phyloP scores from a whole-genome alignment of 2,888 invertebrate genomes.

The Belgica antarctica region DNA sequence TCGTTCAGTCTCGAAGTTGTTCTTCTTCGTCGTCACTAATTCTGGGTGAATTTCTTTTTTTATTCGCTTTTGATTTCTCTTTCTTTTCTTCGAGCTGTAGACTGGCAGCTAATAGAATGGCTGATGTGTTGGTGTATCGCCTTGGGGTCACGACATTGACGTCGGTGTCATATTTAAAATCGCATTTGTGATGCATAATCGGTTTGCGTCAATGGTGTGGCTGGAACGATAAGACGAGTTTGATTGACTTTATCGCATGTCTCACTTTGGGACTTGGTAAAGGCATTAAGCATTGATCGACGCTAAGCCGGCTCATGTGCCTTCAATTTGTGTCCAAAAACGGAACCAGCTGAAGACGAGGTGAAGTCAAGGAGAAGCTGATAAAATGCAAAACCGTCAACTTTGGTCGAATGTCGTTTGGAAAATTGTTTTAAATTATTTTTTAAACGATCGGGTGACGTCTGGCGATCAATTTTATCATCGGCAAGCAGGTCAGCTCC shows the following conservation, averaged over 20 bases:
- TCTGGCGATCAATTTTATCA: no score
- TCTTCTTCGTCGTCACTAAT: background rate
- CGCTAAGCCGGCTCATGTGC: background rate
- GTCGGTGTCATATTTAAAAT: background rate
- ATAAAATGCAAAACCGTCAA: no score
- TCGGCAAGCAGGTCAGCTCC: no score
- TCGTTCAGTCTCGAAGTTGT: conserved; percentile 22
- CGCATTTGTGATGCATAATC: background rate
- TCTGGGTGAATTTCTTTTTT: background rate
- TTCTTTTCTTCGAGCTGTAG: no score
- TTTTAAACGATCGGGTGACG: no score
- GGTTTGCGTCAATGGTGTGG: background rate
- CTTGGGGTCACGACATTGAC: background rate
- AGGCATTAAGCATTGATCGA: background rate
- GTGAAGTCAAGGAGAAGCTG: no score
- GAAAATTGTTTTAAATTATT: no score
- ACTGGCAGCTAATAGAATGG: no score
- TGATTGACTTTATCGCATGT: background rate
- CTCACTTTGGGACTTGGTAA: background rate
- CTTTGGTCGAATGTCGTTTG: no score
- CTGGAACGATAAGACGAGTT: background rate
- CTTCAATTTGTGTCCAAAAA: no score
- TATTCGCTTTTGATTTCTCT: background rate
- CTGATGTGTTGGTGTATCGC: no score
- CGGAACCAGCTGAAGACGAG: no score